phyloP scores from a whole-genome alignment of 2,113 vertebrate genomes.

The Corapipo altera region DNA sequence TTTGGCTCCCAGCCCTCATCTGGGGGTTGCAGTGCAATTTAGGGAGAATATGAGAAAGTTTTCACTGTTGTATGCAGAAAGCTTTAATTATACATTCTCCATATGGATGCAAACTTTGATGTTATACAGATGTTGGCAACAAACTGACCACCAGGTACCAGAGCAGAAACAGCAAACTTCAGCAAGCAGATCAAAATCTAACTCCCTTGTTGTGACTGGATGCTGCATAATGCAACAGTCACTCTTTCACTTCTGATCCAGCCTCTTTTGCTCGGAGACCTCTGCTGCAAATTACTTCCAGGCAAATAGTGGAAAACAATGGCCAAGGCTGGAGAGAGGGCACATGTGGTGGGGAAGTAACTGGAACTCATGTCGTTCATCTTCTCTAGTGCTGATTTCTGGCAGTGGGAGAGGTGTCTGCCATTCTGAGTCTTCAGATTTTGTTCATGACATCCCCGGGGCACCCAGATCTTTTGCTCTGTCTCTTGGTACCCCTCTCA shows the following conservation, averaged over 20 bases:
- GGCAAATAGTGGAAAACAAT: not conserved
- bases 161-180: constrained; percentile 30
- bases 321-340: not conserved
- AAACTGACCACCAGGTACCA: constrained; percentile 34
- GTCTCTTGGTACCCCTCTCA: not conserved
- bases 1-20: constrained; percentile 53
- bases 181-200: constrained; percentile 25
- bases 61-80: constrained; percentile 42
- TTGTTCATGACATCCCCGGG: not conserved
- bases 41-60: constrained; percentile 54
- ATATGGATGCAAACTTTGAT: constrained; percentile 43
- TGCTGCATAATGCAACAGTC: constrained; percentile 22
- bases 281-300: not conserved
- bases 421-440: not conserved
- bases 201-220: constrained; percentile 26
- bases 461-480: not conserved
- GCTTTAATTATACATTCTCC: constrained; percentile 60
- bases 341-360: not conserved
- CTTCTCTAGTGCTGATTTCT: not conserved
- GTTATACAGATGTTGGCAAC: constrained; percentile 52
- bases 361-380: not conserved
- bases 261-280: not conserved
- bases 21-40: constrained; percentile 50
- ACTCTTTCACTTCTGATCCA: not conserved
- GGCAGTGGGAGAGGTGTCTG: not conserved